Evolutionary conservation across 1,140 invertebrate genomes (phyloP).

Genomic region (Drosophila kohkoa): DNA sequence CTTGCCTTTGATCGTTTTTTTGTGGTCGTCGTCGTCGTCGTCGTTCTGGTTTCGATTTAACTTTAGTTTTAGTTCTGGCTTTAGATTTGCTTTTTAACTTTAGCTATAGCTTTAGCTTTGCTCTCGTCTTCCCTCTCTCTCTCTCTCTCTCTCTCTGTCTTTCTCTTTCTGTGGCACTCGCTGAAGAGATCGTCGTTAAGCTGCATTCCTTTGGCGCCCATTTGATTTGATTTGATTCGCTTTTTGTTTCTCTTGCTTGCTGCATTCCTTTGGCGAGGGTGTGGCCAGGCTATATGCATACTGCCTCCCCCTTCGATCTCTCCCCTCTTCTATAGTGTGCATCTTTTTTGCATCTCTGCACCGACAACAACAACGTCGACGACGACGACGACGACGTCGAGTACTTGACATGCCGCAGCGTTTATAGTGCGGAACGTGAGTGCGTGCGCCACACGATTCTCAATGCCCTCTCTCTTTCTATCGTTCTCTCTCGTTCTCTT

Average conservation of each 20-base stretch:
- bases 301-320: neutral
- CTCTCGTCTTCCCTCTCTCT: neutral
- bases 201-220: conserved; percentile 44
- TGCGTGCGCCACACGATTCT: conserved; percentile 24
- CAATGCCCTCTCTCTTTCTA: conserved; percentile 1
- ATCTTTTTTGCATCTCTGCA: conserved; percentile 17
- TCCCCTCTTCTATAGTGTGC: neutral
- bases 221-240: conserved; percentile 43
- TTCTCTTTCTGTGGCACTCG: conserved; percentile 18
- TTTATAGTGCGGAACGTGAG: conserved; percentile 73
- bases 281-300: conserved; percentile 40
- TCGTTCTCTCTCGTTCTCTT: neutral
- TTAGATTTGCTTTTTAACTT: neutral
- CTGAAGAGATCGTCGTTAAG: conserved; percentile 21
- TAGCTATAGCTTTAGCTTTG: neutral
- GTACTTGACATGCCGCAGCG: conserved; percentile 69
- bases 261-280: conserved; percentile 45
- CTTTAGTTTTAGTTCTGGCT: conserved; percentile 10
- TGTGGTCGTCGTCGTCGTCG: conserved; percentile 16
- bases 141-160: neutral
- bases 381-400: conserved; percentile 11
- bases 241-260: conserved; percentile 10
- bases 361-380: too few relatives aligned
- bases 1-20: conserved; percentile 15
- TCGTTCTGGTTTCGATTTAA: conserved; percentile 22